Conservation (phyloP, 2,797 vertebrate species). For the Alfaro cultratus region DNA sequence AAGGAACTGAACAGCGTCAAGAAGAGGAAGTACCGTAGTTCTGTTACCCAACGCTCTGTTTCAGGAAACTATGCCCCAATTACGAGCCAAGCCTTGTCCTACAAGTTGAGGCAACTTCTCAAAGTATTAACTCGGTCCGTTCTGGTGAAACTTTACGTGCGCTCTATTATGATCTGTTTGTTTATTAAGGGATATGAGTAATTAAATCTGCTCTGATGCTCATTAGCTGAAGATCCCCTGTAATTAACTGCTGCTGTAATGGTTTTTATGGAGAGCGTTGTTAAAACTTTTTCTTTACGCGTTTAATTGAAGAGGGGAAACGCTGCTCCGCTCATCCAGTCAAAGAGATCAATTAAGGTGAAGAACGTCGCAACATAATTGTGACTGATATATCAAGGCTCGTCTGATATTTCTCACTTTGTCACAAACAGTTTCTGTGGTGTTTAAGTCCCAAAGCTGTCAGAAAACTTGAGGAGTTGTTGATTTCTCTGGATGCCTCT, state of each 20-base stretch:
- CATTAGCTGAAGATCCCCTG: slow-evolving; percentile 49
- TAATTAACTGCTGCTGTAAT: slow-evolving; percentile 43
- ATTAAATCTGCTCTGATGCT: slow-evolving; percentile 48
- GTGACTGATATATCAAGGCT: slow-evolving; percentile 13
- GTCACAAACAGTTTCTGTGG: slow-evolving; percentile 26
- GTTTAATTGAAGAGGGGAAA: slow-evolving; percentile 23
- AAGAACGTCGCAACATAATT: slow-evolving; percentile 18
- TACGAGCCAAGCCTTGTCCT: slow-evolving; percentile 50
- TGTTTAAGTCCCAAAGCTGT: slow-evolving; percentile 42
- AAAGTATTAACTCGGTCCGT: not conserved
- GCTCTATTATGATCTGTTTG: slow-evolving; percentile 30
- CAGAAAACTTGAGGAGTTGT: slow-evolving; percentile 44
- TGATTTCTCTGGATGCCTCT: slow-evolving; percentile 36
- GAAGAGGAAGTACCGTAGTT: slow-evolving; percentile 24
- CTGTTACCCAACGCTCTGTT: slow-evolving; percentile 29
- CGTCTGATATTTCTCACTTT: slow-evolving; percentile 17
- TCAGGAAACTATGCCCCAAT: slow-evolving; percentile 64
- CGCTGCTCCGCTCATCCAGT: slow-evolving; percentile 4
- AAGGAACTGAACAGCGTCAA: slow-evolving; percentile 33
- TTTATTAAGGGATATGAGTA: slow-evolving; percentile 44
- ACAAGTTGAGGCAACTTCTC: slow-evolving; percentile 36
- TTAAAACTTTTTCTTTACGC: slow-evolving; percentile 33
- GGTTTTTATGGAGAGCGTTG: slow-evolving; percentile 37
- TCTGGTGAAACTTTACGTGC: slow-evolving; percentile 51
- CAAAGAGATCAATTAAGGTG: slow-evolving; percentile 33